Conservation (phyloP, 1,140 invertebrate species). For the Whitmania pigra region DNA sequence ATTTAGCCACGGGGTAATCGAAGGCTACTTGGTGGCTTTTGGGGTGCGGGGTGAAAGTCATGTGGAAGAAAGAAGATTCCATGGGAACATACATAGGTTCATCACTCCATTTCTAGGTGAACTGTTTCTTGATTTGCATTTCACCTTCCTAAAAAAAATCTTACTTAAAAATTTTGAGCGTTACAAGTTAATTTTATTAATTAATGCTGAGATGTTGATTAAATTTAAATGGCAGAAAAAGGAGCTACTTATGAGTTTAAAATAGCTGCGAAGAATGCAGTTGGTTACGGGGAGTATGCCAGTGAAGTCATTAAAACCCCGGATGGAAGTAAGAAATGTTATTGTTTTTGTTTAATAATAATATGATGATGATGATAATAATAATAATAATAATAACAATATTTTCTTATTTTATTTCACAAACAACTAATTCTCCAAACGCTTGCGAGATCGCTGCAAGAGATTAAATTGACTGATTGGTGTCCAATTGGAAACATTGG, state of each 20-base stretch:
- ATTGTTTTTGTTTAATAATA: background rate
- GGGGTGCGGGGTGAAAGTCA: slow-evolving; percentile 57
- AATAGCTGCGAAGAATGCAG: slow-evolving; percentile 75
- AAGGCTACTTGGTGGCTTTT: slow-evolving; percentile 71
- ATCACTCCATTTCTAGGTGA: slow-evolving; percentile 49
- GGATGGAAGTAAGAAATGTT: slow-evolving; percentile 54
- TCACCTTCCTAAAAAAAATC: background rate
- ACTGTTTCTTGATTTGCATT: slow-evolving; percentile 12
- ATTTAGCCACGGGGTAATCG: slow-evolving; percentile 71
- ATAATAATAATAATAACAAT: too few relatives aligned
- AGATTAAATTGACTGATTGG: too few relatives aligned
- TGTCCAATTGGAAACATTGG: too few relatives aligned
- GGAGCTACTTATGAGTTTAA: slow-evolving; percentile 73
- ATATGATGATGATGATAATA: too few relatives aligned
- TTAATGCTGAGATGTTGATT: background rate
- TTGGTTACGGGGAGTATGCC: slow-evolving; percentile 82
- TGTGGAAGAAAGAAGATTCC: slow-evolving; percentile 56
- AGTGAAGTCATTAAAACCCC: slow-evolving; percentile 76
- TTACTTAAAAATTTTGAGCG: background rate
- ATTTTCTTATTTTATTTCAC: background rate
- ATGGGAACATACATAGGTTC: slow-evolving; percentile 46
- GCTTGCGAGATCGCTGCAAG: too few relatives aligned
- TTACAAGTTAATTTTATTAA: slow-evolving; percentile 6
- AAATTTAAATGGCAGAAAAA: slow-evolving; percentile 7
- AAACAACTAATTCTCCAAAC: too few relatives aligned